Conservation (phyloP, 2,113 vertebrate species). For the Dicentrarchus labrax region DNA sequence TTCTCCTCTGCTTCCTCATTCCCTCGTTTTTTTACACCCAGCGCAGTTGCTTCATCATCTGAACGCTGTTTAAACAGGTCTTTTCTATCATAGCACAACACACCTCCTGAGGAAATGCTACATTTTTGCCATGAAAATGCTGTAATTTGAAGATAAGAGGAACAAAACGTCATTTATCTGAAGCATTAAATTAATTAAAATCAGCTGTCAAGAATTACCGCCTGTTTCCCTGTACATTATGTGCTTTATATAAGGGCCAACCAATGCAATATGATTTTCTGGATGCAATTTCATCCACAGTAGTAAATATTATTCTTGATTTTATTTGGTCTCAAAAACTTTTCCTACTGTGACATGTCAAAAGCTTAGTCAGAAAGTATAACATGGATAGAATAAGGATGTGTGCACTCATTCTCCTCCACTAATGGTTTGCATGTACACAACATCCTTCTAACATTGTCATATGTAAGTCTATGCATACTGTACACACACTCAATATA, state of each 20-base stretch:
- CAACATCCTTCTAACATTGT: too few species aligned
- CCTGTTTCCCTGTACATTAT: background rate
- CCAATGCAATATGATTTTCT: background rate
- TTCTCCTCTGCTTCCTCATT: constrained; percentile 15
- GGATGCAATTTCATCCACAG: background rate
- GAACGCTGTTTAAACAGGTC: background rate
- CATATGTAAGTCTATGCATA: too few species aligned
- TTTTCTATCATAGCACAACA: background rate
- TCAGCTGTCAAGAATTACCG: background rate
- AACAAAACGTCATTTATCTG: background rate
- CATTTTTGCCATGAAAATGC: background rate
- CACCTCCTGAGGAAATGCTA: background rate
- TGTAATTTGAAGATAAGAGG: background rate
- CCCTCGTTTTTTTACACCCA: background rate
- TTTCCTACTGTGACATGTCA: too few species aligned
- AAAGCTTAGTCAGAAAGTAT: too few species aligned
- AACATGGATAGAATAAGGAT: background rate
- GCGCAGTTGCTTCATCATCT: background rate
- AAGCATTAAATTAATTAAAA: background rate
- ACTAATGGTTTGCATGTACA: too few species aligned
- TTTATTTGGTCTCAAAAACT: too few species aligned
- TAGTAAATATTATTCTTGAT: background rate
- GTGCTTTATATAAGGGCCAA: background rate
- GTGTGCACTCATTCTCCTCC: background rate
- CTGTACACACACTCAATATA: too few species aligned